Percentiles rank a stretch among this genome's conserved stretches.
Conservation (phyloP, 2,888 invertebrate species). For the Zootermopsis nevadensis region DNA sequence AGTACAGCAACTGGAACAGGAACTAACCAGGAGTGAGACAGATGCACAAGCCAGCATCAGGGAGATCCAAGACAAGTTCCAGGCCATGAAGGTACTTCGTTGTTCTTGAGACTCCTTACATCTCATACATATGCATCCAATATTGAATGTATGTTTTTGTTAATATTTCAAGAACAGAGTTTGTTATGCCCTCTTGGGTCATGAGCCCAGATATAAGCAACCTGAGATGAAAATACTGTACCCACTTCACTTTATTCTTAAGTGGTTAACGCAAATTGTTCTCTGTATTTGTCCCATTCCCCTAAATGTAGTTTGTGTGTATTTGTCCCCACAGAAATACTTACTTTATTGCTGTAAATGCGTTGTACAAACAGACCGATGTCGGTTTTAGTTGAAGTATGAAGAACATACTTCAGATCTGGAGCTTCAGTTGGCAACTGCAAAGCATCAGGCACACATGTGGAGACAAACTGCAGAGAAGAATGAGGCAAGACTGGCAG, state of each 20-base stretch:
- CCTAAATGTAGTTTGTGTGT: background rate
- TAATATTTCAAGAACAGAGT: no score
- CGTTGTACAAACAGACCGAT: background rate
- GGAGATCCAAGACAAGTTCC: constrained; percentile 46
- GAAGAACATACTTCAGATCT: constrained; percentile 55
- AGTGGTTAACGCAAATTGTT: no score
- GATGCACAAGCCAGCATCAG: constrained; percentile 32
- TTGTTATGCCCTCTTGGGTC: no score
- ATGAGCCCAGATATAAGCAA: no score
- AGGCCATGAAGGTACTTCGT: constrained; percentile 45
- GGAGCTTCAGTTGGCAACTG: constrained; percentile 53
- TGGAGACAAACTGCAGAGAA: constrained; percentile 44
- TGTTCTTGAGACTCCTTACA: no score
- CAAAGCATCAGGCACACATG: constrained; percentile 44
- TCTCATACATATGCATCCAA: no score
- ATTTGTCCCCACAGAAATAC: background rate
- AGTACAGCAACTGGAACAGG: constrained; percentile 46
- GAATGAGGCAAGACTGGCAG: background rate
- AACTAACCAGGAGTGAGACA: constrained; percentile 37
- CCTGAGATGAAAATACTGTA: no score
- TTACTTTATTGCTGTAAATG: background rate
- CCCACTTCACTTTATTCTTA: no score
- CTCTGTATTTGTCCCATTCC: no score
- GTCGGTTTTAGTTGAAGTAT: constrained; percentile 54
- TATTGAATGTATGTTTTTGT: no score